Conservation (phyloP, 2,113 vertebrate species). For the Tinamus guttatus region DNA sequence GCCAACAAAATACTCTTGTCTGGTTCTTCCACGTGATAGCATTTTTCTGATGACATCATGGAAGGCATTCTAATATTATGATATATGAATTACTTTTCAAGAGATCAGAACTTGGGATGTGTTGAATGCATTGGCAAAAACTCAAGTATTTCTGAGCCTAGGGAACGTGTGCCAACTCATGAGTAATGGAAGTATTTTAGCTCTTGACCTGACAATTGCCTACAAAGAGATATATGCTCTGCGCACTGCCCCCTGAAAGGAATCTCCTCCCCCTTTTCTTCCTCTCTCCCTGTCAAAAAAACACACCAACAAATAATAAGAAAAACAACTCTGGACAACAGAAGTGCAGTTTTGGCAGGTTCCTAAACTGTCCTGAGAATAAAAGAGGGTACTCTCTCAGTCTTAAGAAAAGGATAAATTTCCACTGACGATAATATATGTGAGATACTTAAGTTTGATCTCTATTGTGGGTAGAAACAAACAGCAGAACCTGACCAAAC, state of each 20-base stretch:
- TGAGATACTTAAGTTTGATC: not conserved
- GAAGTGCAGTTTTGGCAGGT: not conserved
- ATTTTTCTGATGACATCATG: slow-evolving; percentile 72
- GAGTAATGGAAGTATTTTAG: slow-evolving; percentile 65
- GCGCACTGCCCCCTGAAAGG: slow-evolving; percentile 11
- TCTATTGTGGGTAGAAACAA: not conserved
- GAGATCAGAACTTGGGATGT: slow-evolving; percentile 36
- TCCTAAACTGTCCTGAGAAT: not conserved
- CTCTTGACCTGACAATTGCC: slow-evolving; percentile 63
- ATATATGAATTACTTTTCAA: slow-evolving; percentile 74
- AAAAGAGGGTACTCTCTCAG: not conserved
- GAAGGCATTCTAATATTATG: slow-evolving; percentile 67
- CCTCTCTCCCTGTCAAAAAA: not conserved
- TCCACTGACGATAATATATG: not conserved
- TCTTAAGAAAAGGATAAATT: not conserved
- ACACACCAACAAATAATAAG: not conserved
- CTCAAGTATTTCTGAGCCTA: slow-evolving; percentile 61
- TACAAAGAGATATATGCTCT: slow-evolving; percentile 40
- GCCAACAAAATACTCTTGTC: slow-evolving; percentile 44
- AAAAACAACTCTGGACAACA: not conserved
- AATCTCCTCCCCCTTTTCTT: not conserved
- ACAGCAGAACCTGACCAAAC: not conserved
- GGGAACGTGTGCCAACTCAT: slow-evolving; percentile 36
- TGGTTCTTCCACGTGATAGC: slow-evolving; percentile 41
- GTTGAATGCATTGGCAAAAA: slow-evolving; percentile 63